These are phyloP conservation scores for Carterocephalus palaemon DNA, from an alignment of 2,888 invertebrate species.

Conservation along the genomic window DNA sequence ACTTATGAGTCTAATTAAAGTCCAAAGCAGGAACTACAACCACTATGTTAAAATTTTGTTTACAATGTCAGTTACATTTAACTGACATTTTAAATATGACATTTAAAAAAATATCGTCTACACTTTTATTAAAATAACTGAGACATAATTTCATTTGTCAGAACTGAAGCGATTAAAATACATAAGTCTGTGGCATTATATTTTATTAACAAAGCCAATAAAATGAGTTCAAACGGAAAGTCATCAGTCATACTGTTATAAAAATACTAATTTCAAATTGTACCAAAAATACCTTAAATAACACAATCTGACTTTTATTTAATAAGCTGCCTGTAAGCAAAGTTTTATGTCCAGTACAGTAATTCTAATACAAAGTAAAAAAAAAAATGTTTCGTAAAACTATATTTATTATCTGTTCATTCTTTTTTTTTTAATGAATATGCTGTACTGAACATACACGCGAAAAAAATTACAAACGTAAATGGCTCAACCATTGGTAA, in stretches of 20 bases:
- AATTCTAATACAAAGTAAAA: not conserved
- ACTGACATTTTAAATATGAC: too few species aligned
- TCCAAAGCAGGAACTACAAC: too few species aligned
- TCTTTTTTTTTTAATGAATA: constrained; percentile 6
- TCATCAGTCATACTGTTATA: constrained; percentile 22
- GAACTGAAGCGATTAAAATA: too few species aligned
- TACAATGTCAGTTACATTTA: too few species aligned
- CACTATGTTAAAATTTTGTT: too few species aligned
- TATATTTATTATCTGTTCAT: not conserved
- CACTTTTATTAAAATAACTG: too few species aligned
- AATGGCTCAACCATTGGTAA: constrained; percentile 26
- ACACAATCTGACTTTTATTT: constrained; percentile 16
- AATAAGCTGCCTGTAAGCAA: constrained; percentile 24
- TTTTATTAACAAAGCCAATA: constrained; percentile 18
- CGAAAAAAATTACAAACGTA: constrained; percentile 30
- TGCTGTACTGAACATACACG: constrained; percentile 14
- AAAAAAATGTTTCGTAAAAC: not conserved
- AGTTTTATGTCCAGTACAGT: constrained; percentile 9
- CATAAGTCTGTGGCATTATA: too few species aligned
- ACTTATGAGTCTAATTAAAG: too few species aligned
- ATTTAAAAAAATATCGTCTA: too few species aligned
- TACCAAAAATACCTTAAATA: constrained; percentile 31
- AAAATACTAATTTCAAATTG: constrained; percentile 26
- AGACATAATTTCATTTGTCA: too few species aligned
- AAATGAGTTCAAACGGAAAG: constrained; percentile 20